These are phyloP conservation scores for Odontomyia ornata DNA, from an alignment of 2,888 invertebrate genomes.

Conservation along the genomic window DNA sequence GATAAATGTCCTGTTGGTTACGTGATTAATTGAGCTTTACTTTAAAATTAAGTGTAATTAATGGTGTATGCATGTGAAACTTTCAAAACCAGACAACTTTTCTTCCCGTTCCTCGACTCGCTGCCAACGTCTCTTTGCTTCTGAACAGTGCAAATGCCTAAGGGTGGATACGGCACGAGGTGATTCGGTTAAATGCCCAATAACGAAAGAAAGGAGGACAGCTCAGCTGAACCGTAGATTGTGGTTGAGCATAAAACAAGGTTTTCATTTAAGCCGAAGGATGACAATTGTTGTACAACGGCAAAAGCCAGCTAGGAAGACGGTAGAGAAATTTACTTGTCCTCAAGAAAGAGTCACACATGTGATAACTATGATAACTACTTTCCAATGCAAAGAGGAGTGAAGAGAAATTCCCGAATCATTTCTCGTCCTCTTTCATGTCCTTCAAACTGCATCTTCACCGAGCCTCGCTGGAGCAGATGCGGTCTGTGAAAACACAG, in stretches of 20 bases:
- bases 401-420: background rate
- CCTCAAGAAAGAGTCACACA: constrained; percentile 39
- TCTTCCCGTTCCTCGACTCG: background rate
- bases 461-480: background rate
- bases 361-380: constrained; percentile 39
- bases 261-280: background rate
- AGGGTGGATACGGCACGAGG: background rate
- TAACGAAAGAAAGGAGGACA: background rate
- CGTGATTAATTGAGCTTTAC: constrained; percentile 50
- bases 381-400: constrained; percentile 3
- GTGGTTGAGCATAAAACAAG: constrained; percentile 21
- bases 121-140: too few relatives aligned
- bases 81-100: constrained; percentile 38
- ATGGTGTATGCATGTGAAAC: constrained; percentile 47
- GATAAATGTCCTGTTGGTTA: constrained; percentile 50
- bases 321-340: constrained; percentile 14
- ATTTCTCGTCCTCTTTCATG: background rate
- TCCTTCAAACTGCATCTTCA: constrained; percentile 17
- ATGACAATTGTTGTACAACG: background rate
- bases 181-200: constrained; percentile 26
- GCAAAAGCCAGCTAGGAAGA: background rate
- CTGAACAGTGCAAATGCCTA: background rate
- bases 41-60: constrained; percentile 50
- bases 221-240: background rate
- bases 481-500: constrained; percentile 27